Evolutionary conservation across 1,140 invertebrate genomes (phyloP).

Genomic region (Zaprionus taronus): DNA sequence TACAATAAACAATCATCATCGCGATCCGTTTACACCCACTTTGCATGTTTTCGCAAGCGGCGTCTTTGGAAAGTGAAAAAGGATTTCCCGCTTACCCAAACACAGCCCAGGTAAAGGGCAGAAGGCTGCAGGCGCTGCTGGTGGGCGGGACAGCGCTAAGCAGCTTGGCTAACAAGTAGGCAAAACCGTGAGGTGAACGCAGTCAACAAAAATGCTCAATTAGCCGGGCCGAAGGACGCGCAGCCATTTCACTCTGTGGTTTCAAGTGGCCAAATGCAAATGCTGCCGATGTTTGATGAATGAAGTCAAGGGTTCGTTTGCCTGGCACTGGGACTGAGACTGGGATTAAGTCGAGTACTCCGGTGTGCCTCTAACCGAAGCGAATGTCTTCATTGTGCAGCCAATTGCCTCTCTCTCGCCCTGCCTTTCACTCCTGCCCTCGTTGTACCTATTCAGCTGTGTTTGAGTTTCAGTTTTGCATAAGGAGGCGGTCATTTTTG

Average conservation of each 20-base stretch:
- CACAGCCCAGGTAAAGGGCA: not conserved
- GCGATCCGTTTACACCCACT: conserved; percentile 82
- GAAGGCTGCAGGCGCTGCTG: not conserved
- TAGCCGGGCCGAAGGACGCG: conserved; percentile 56
- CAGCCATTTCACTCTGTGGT: conserved; percentile 29
- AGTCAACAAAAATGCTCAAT: conserved; percentile 79
- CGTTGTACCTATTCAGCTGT: not conserved
- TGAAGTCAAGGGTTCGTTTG: conserved; percentile 46
- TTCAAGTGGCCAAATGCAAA: conserved; percentile 34
- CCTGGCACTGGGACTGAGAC: not conserved
- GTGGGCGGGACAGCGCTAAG: conserved; percentile 46
- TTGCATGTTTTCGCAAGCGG: conserved; percentile 76
- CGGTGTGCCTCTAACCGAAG: conserved; percentile 14
- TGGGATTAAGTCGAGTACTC: conserved; percentile 16
- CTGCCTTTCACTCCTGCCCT: conserved; percentile 6
- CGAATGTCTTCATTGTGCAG: conserved; percentile 67
- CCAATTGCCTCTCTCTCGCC: conserved; percentile 5
- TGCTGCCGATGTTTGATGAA: conserved; percentile 50
- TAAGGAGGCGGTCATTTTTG: conserved; percentile 34
- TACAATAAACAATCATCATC: conserved; percentile 83
- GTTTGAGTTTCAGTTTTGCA: conserved; percentile 36
- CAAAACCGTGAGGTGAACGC: conserved; percentile 63
- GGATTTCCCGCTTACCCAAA: conserved; percentile 54
- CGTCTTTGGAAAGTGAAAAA: conserved; percentile 67
- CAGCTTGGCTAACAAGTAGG: conserved; percentile 67